Base-by-base conservation (phyloP, 1,140 invertebrate genomes). In the Prorops nasuta region DNA sequence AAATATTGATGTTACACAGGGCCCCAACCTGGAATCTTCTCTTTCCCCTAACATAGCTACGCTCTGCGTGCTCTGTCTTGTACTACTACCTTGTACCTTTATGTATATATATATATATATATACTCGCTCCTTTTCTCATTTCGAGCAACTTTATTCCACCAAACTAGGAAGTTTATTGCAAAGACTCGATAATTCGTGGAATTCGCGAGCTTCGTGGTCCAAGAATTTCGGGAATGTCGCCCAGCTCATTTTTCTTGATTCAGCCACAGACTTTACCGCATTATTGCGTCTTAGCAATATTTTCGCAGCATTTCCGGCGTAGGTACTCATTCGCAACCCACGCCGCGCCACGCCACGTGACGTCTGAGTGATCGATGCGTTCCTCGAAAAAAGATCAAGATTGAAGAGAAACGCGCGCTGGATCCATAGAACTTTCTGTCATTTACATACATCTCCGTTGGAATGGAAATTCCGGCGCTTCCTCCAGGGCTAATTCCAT, bases 1-100 rank as follows among this genome's bases (percentile, higher is more conserved):
- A 78, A 78, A 76, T 78, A 78, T 78, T 76, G 74, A 76, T 76
- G 74, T 76, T 74, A 72, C 73, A 67, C 39, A n/a, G 54, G 57
- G 49, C 58, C 64, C 68, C 59, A 48, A 16, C 34, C n/a, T n/a
- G n/a, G n/a, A n/a, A n/a, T n/a, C n/a, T n/a, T n/a, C n/a, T n/a
- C n/a, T n/a, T n/a, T n/a, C n/a, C n/a, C n/a, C n/a, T n/a, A n/a
- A n/a, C n/a, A n/a, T n/a, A n/a, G n/a, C n/a, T n/a, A n/a, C n/a
- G n/a, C n/a, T n/a, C n/a, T n/a, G n/a, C n/a, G n/a, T n/a, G n/a
- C n/a, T n/a, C n/a, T n/a, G n/a, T n/a, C n/a, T n/a, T n/a, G n/a
- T n/a, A n/a, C n/a, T n/a, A n/a, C n/a, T n/a, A n/a, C n/a, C n/a
- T n/a, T n/a, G n/a, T n/a, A n/a, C n/a, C n/a, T n/a, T n/a, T n/a